Conservation (phyloP, 2,888 invertebrate genomes). For the Ectemnius lituratus region DNA sequence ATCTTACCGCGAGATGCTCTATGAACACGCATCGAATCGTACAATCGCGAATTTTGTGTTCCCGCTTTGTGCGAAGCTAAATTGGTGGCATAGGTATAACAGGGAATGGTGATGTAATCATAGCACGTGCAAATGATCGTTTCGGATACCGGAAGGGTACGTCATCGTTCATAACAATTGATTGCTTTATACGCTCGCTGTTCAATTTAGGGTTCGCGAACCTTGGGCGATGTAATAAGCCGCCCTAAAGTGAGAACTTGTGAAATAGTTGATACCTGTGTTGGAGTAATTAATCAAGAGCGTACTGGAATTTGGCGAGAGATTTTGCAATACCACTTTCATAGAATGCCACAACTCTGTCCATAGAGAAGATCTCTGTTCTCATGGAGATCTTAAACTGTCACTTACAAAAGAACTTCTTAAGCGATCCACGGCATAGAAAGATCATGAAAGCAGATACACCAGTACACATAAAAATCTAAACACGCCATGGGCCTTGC, state of each 20-base stretch:
- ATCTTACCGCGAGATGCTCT: background rate
- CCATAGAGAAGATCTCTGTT: too few species aligned
- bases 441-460: slow-evolving; percentile 3
- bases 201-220: slow-evolving; percentile 23
- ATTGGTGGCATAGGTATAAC: slow-evolving; percentile 3
- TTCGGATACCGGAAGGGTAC: slow-evolving; percentile 36
- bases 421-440: background rate
- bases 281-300: too few species aligned
- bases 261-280: too few species aligned
- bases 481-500: background rate
- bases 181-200: slow-evolving; percentile 19
- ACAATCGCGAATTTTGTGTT: slow-evolving; percentile 6
- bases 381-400: too few species aligned
- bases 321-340: too few species aligned
- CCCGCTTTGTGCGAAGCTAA: background rate
- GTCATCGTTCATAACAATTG: slow-evolving; percentile 35
- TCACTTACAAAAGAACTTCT: background rate
- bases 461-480: background rate
- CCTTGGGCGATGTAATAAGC: too few species aligned
- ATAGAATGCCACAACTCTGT: too few species aligned
- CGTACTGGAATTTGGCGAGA: too few species aligned
- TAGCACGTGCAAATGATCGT: slow-evolving; percentile 45
- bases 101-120: slow-evolving; percentile 31
- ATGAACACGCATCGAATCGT: background rate
- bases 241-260: too few species aligned